A percentile compares a stretch with the other conserved stretches of the same genome.
These are phyloP conservation scores for Galeopterus variegatus DNA, from an alignment of 2,113 vertebrate genomes.

Conservation along the genomic window DNA sequence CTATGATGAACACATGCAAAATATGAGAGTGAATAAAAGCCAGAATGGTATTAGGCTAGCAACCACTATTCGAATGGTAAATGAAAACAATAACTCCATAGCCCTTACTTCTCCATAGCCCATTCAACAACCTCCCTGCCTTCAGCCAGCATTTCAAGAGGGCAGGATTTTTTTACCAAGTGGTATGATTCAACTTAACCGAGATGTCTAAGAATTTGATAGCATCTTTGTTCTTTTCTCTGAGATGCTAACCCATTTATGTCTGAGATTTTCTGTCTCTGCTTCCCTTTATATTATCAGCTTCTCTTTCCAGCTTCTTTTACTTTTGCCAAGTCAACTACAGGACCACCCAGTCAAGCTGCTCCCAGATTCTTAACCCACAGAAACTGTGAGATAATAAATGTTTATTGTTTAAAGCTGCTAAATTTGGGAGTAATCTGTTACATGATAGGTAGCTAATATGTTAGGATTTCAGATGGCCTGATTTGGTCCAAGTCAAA, in stretches of 20 bases:
- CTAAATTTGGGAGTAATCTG: not conserved
- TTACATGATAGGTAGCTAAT: not conserved
- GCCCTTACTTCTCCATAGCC: not conserved
- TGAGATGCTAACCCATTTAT: not conserved
- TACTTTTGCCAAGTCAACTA: not conserved
- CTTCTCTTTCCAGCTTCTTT: slow-evolving; percentile 1
- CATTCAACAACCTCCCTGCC: not conserved
- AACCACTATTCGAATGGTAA: not conserved
- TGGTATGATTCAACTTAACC: not conserved
- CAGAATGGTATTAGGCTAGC: not conserved
- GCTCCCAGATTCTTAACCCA: slow-evolving; percentile 15
- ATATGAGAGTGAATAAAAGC: not conserved
- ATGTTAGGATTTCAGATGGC: not conserved
- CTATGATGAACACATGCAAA: not conserved
- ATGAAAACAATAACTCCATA: slow-evolving; percentile 33
- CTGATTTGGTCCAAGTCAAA: not conserved
- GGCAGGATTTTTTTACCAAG: not conserved
- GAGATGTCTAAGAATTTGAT: not conserved
- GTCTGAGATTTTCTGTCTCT: not conserved
- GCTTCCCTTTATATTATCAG: not conserved
- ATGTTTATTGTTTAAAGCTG: slow-evolving; percentile 17
- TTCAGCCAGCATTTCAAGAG: not conserved
- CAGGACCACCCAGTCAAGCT: not conserved
- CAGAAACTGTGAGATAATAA: slow-evolving; percentile 2
- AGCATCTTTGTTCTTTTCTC: slow-evolving; percentile 13